Conservation (phyloP, 92 coral and sea anemone genomes). For the Siderastrea siderea region DNA sequence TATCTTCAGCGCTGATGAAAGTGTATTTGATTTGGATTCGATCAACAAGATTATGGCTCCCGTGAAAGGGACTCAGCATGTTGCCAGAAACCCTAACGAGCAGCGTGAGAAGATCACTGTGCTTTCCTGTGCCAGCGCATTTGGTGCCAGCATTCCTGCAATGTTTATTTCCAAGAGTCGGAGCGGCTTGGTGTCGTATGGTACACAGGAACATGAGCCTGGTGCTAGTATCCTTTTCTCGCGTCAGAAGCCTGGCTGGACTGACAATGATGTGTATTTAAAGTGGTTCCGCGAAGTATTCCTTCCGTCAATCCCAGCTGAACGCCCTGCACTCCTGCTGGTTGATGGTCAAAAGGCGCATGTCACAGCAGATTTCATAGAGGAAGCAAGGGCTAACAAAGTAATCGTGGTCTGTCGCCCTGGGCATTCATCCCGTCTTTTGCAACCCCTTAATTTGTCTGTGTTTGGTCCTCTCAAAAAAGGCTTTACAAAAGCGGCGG, state of each 20-base stretch:
- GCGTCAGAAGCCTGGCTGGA: slow-evolving; percentile 42
- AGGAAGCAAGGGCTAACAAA: neutral
- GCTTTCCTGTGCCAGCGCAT: slow-evolving; percentile 31
- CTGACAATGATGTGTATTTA: slow-evolving; percentile 36
- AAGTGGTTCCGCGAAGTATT: slow-evolving; percentile 23
- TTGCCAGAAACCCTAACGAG: neutral
- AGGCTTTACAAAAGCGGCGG: neutral
- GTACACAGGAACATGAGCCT: slow-evolving; percentile 6
- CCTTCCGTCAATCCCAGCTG: slow-evolving; percentile 20
- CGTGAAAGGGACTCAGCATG: slow-evolving; percentile 1
- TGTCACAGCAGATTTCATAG: neutral
- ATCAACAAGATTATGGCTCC: slow-evolving; percentile 32
- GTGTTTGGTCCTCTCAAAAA: neutral
- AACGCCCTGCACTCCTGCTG: slow-evolving; percentile 8
- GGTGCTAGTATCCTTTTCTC: slow-evolving; percentile 11
- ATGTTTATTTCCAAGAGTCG: slow-evolving; percentile 31
- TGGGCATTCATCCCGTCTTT: neutral
- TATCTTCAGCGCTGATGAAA: slow-evolving; percentile 33
- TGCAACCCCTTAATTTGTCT: slow-evolving; percentile 6
- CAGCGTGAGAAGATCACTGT: slow-evolving; percentile 27
- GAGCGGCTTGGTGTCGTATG: slow-evolving; percentile 15
- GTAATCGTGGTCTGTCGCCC: neutral
- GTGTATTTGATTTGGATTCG: slow-evolving; percentile 40
- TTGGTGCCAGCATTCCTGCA: slow-evolving; percentile 12
- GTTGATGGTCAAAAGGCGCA: slow-evolving; percentile 12